Percentiles rank a stretch among this genome's conserved stretches.
Conservation (phyloP, 2,113 vertebrate species). For the Alethe castanea region DNA sequence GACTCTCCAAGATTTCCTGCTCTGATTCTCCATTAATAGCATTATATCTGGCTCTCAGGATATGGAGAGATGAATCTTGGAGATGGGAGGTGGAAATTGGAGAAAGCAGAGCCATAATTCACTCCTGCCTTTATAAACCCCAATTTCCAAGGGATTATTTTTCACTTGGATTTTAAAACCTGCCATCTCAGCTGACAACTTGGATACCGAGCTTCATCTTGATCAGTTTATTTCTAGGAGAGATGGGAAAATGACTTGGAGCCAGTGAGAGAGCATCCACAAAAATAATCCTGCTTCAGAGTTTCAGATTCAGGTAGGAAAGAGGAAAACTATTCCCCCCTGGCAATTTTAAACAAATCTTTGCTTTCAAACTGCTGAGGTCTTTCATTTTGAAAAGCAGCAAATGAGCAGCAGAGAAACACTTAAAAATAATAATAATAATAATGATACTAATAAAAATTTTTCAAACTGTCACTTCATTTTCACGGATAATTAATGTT, state of each 20-base stretch:
- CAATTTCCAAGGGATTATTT: constrained; percentile 26
- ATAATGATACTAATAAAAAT: not conserved
- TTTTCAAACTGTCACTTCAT: not conserved
- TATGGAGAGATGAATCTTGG: not conserved
- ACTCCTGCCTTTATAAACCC: constrained; percentile 18
- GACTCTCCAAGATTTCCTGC: not conserved
- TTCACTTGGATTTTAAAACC: constrained; percentile 8
- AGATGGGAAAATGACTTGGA: constrained; percentile 17
- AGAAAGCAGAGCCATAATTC: not conserved
- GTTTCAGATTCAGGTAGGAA: not conserved
- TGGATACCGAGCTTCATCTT: not conserved
- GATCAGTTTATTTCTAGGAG: constrained; percentile 19
- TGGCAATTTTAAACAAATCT: constrained; percentile 1
- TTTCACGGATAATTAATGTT: not conserved
- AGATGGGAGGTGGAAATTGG: not conserved
- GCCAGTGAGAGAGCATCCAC: not conserved
- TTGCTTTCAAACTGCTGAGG: not conserved
- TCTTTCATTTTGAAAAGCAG: constrained; percentile 6
- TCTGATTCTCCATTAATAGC: not conserved
- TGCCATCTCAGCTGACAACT: not conserved
- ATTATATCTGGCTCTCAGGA: not conserved
- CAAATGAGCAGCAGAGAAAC: not conserved
- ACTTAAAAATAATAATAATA: not conserved
- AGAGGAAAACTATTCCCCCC: not conserved
- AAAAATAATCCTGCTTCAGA: not conserved